phyloP scores from a whole-genome alignment of 2,888 invertebrate species.

The Eristalis arbustorum region DNA sequence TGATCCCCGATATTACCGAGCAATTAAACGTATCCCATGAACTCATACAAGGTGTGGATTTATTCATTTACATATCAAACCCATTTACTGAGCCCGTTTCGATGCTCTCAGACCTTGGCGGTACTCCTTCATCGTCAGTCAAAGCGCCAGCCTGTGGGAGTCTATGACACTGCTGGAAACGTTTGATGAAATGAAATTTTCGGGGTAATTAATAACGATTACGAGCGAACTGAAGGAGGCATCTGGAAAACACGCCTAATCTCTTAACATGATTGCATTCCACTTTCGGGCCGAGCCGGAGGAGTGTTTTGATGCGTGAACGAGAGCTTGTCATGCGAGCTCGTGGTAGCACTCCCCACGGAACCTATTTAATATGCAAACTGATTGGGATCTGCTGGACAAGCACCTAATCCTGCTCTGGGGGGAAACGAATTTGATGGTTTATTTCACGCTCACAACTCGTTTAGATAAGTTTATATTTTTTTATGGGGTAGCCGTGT shows the following conservation, averaged over 20 bases:
- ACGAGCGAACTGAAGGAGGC: not conserved
- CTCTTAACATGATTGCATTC: not conserved
- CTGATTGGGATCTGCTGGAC: not conserved
- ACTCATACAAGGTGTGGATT: conserved; percentile 40
- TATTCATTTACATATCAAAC: conserved; percentile 41
- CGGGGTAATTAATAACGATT: not conserved
- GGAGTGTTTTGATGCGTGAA: not conserved
- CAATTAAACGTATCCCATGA: conserved; percentile 34
- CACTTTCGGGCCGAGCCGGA: not conserved
- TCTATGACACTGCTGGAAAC: not conserved
- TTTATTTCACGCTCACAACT: not conserved
- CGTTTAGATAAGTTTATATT: not conserved
- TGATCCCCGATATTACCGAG: conserved; percentile 29
- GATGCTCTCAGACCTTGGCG: not conserved
- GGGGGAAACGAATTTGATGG: not conserved
- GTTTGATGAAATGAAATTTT: not conserved
- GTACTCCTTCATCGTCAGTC: not conserved
- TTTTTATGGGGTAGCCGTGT: not conserved
- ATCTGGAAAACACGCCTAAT: not conserved
- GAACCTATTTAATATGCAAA: not conserved
- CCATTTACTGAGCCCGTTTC: conserved; percentile 31
- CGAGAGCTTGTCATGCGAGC: not conserved
- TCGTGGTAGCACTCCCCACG: not conserved
- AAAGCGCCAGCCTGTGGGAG: not conserved
- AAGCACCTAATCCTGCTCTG: not conserved